Evolutionary conservation across 2,888 invertebrate genomes (phyloP).

Genomic region (Caenorhabditis sp.): DNA sequence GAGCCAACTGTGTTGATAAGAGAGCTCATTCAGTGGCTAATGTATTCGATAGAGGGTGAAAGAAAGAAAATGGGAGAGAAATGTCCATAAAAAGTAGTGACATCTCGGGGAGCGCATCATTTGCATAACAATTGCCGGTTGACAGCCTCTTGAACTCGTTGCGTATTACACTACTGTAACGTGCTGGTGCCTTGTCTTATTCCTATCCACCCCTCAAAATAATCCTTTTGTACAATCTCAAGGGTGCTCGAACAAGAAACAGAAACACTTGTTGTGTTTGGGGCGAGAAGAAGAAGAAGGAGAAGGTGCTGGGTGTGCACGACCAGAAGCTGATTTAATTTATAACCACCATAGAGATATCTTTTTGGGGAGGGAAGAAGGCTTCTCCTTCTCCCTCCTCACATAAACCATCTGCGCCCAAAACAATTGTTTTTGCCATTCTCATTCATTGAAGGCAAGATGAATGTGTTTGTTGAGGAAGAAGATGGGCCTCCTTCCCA

Average conservation of each 20-base stretch:
- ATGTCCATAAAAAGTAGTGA: constrained; percentile 21
- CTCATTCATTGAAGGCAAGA: constrained; percentile 28
- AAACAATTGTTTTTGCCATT: constrained; percentile 56
- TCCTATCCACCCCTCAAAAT: constrained; percentile 18
- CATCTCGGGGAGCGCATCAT: constrained; percentile 9
- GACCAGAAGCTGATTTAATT: constrained; percentile 48
- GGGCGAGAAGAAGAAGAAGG: constrained; percentile 15
- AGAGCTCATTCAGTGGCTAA: constrained; percentile 3
- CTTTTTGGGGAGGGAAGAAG: constrained; percentile 18
- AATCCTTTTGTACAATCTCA: constrained; percentile 44
- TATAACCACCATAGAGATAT: constrained; percentile 50
- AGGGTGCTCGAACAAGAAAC: constrained; percentile 49
- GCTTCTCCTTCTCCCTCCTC: background rate
- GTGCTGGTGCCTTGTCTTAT: background rate
- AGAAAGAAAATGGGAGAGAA: background rate
- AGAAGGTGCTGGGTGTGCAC: constrained; percentile 2
- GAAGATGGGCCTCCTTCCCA: background rate
- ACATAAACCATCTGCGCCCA: constrained; percentile 55
- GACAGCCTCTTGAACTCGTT: constrained; percentile 49
- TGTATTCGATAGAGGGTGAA: background rate
- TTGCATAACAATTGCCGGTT: constrained; percentile 49
- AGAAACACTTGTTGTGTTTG: constrained; percentile 51
- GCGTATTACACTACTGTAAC: constrained; percentile 29
- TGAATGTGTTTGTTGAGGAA: constrained; percentile 20
- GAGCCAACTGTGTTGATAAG: background rate